Percentiles rank a stretch among this genome's conserved stretches.
phyloP scores from a whole-genome alignment of 2,797 vertebrate species.

The Psittacula echo region DNA sequence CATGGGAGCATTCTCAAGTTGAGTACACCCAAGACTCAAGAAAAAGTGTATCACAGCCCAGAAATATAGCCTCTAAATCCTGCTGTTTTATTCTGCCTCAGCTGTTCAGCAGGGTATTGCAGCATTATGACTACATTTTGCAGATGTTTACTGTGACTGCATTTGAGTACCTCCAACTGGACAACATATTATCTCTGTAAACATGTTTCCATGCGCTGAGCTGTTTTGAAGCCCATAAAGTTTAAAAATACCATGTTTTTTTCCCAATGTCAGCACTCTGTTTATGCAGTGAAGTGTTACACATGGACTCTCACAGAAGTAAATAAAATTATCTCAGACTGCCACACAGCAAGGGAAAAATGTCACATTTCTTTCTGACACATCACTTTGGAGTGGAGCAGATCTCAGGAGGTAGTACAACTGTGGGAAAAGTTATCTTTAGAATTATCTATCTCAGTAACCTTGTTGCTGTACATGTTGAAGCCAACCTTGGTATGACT shows the following conservation, averaged over 20 bases:
- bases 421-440: not conserved
- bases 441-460: not conserved
- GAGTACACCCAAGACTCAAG: not conserved
- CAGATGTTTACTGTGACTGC: constrained; percentile 1
- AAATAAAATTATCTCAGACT: constrained; percentile 31
- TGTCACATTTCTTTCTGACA: not conserved
- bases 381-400: not conserved
- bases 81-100: constrained; percentile 1
- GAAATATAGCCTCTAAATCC: not conserved
- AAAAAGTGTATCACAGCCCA: rapidly evolving
- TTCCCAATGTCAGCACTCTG: not conserved
- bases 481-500: not conserved
- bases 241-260: not conserved
- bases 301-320: not conserved
- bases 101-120: not conserved
- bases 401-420: not conserved
- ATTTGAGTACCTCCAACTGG: not conserved
- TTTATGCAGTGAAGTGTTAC: not conserved
- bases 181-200: not conserved
- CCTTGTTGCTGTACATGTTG: not conserved
- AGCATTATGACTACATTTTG: not conserved
- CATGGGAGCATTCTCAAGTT: not conserved
- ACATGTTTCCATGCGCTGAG: not conserved
- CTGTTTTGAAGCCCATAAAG: constrained; percentile 21
- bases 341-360: not conserved